Percentiles rank a stretch among this genome's conserved stretches.
These are phyloP conservation scores for Isotomurus palustris DNA, from an alignment of 2,888 invertebrate genomes.

Conservation along the genomic window DNA sequence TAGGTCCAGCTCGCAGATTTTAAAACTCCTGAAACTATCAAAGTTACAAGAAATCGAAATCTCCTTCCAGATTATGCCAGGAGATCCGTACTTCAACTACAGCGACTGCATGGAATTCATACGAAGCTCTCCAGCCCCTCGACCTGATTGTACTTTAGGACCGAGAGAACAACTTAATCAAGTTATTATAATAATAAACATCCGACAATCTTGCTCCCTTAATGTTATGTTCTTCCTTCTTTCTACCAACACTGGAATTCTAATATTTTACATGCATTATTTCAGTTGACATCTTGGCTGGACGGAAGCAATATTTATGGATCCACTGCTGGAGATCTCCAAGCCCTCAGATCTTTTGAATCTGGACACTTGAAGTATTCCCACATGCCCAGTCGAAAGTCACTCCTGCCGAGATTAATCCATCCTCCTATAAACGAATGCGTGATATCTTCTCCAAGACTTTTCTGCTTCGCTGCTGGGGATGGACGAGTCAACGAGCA, in stretches of 20 bases:
- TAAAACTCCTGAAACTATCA: too few relatives aligned
- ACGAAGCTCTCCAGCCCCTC: constrained; percentile 72
- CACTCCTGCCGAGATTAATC: constrained; percentile 56
- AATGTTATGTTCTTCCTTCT: too few relatives aligned
- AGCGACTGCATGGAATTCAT: constrained; percentile 70
- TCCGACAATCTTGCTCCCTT: too few relatives aligned
- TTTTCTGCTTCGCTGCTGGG: constrained; percentile 69
- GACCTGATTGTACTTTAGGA: constrained; percentile 70
- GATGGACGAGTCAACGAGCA: constrained; percentile 76
- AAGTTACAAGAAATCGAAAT: not conserved
- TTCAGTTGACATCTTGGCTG: constrained; percentile 65
- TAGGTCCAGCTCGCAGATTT: not conserved
- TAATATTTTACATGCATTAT: constrained; percentile 2
- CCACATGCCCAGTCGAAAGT: constrained; percentile 59
- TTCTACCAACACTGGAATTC: too few relatives aligned
- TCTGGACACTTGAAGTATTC: constrained; percentile 65
- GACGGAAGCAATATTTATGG: constrained; percentile 80
- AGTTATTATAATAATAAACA: too few relatives aligned
- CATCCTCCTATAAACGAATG: constrained; percentile 49
- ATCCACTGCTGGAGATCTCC: constrained; percentile 66
- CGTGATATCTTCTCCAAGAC: constrained; percentile 44
- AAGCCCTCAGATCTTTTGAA: constrained; percentile 68
- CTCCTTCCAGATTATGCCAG: constrained; percentile 29
- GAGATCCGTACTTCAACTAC: constrained; percentile 42
- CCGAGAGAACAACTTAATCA: constrained; percentile 82